Evolutionary conservation across 1,140 invertebrate genomes (phyloP).

Genomic region (Hyposmocoma kahamanoa): DNA sequence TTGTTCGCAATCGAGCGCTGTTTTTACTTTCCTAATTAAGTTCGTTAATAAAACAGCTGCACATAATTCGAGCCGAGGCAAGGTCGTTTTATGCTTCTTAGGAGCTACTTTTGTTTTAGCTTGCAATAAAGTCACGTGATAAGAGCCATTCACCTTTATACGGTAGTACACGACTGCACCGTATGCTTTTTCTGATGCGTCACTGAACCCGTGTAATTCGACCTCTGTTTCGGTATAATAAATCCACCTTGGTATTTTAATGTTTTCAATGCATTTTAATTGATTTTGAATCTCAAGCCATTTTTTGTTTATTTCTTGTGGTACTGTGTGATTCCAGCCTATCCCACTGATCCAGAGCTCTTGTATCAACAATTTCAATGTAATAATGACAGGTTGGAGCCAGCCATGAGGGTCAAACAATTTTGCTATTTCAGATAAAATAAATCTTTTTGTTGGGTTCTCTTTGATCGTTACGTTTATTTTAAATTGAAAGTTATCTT

Average conservation of each 20-base stretch:
- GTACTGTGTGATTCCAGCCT: constrained; percentile 45
- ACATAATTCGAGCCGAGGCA: background rate
- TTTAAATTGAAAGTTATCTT: constrained; percentile 11
- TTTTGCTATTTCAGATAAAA: constrained; percentile 22
- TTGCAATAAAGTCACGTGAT: background rate
- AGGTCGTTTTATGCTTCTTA: background rate
- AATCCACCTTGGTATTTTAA: constrained; percentile 3
- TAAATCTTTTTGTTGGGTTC: constrained; percentile 8
- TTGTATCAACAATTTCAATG: constrained; percentile 58
- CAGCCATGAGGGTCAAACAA: constrained; percentile 49
- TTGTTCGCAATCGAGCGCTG: background rate
- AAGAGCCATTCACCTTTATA: background rate
- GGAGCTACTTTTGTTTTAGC: background rate
- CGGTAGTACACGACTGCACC: constrained; percentile 29
- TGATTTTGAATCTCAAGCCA: background rate
- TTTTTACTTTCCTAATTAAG: background rate
- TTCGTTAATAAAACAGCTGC: background rate
- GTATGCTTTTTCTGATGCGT: constrained; percentile 31
- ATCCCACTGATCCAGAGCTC: constrained; percentile 35
- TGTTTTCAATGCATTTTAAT: background rate
- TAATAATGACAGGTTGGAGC: constrained; percentile 43
- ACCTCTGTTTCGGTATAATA: background rate
- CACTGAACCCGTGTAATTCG: constrained; percentile 36
- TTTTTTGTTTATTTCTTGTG: background rate
- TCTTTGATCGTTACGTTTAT: constrained; percentile 6